Evolutionary conservation across 2,888 invertebrate genomes (phyloP), one percentile per base, ranked within the genome.

Genomic region (Andrena marginata): DNA sequence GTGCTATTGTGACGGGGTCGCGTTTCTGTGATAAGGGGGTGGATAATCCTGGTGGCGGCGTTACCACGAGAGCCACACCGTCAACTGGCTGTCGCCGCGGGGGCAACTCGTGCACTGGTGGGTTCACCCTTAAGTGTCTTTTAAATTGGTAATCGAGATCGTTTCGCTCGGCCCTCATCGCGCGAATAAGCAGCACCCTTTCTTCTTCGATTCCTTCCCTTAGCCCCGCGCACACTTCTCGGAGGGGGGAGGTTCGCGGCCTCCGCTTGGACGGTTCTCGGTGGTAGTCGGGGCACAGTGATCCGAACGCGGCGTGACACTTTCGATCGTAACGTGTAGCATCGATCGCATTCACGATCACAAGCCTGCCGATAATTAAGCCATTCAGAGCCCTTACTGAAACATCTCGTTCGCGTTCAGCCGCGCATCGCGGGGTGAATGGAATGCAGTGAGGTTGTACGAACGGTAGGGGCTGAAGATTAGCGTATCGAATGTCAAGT

Each of bases 1-100:
- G 10, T 69, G 80, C 72, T 65, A 67, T 65, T 76, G 81, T 67
- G 80, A 72, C 84, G 75, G 84, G 84, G 84, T 76, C 75, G 62
- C 42, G 48, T 74, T 73, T 80, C 86, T 83, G 81, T 82, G 81
- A 82, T 82, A 82, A 77, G 65, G 48, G 48, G 51, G 70, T 48
- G 59, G 65, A 62, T 33, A 42, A 5, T 60, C 67, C 59, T 33
- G 62, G 70, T 29, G 33, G 49, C 75, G 13, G 48, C 54, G 31
- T 31, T 49, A n/a, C 42, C 67, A 54, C 56, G 60, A 67, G 72
- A 31, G 48, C 42, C 16, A 56, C 20, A 51, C 42, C 5, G 56
- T 56, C 60, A 31, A 48, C 49, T 51, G 76, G 29, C 67, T 31
- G 54, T 6, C 26, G 31, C 20, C 0, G 4, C 56, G 65, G 42